A percentile compares a stretch with the other conserved stretches of the same genome.
Evolutionary conservation across 2,113 vertebrate species (phyloP).

Genomic region (human (Homo sapiens)): GRCh38 chr1:182411001-182411500

Average conservation of each 20-base stretch:
- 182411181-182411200: not conserved
- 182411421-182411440: too few relatives aligned
- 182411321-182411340: not conserved
- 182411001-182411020: not conserved
- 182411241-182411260: not conserved
- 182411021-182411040: not conserved
- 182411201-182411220: not conserved
- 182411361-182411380: constrained; percentile 14
- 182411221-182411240: not conserved
- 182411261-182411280: constrained; percentile 24
- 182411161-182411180: not conserved
- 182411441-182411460: not conserved
- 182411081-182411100: not conserved
- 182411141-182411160: not conserved
- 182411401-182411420: not conserved
- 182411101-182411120: not conserved
- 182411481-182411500: not conserved
- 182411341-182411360: too few relatives aligned
- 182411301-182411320: not conserved
- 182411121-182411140: not conserved
- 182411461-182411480: not conserved
- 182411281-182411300: not conserved
- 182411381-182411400: not conserved
- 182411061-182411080: not conserved
- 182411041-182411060: not conserved